Evolutionary conservation across 37 sponge, comb jelly and placozoan species (phyloP).

Genomic region (Cladorhizidae sp.): DNA sequence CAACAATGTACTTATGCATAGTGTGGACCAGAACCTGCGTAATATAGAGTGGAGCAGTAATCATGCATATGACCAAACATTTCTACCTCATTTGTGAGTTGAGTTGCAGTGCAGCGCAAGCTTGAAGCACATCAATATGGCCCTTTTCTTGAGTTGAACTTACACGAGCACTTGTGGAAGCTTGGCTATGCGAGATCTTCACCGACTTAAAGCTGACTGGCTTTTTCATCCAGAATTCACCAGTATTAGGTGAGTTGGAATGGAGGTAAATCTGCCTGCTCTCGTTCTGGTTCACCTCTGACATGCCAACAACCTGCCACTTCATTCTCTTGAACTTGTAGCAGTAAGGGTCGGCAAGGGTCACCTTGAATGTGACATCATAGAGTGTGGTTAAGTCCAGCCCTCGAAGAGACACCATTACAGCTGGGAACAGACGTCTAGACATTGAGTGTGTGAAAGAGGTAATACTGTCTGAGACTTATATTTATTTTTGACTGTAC

Average conservation of each 20-base stretch:
- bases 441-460: background rate
- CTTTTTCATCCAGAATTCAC: constrained; percentile 71
- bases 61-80: too few species aligned
- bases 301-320: constrained; percentile 39
- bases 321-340: constrained; percentile 54
- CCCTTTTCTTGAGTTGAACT: background rate
- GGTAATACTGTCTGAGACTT: too few species aligned
- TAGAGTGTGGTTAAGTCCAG: constrained; percentile 48
- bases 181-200: constrained; percentile 52
- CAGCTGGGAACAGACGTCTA: constrained; percentile 67
- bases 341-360: constrained; percentile 53
- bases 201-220: constrained; percentile 63
- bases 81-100: background rate
- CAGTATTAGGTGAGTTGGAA: constrained; percentile 52
- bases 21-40: constrained; percentile 62
- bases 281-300: constrained; percentile 46
- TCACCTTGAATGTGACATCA: constrained; percentile 28
- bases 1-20: constrained; percentile 62
- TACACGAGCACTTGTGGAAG: constrained; percentile 31
- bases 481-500: too few species aligned
- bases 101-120: background rate
- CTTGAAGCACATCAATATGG: background rate
- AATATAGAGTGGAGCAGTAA: too few species aligned
- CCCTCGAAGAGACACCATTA: constrained; percentile 42
- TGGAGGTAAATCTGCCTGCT: constrained; percentile 37